A percentile compares a stretch with the other conserved stretches of the same genome.
phyloP scores from a whole-genome alignment of 2,888 invertebrate species.

The Tridacna gigas region DNA sequence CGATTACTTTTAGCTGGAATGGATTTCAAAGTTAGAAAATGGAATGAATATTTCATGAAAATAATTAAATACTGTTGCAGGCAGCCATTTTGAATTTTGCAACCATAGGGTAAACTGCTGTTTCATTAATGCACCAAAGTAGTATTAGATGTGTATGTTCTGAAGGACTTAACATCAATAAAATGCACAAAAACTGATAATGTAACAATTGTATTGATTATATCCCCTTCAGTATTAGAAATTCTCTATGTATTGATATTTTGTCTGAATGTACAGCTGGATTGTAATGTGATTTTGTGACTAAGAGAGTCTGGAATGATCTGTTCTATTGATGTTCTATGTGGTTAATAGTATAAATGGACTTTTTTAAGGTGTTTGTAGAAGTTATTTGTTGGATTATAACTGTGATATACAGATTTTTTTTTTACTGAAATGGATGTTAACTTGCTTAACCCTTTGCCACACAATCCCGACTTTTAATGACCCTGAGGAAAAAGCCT shows the following conservation, averaged over 20 bases:
- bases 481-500: neutral
- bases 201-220: slow-evolving; percentile 24
- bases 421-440: neutral
- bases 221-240: slow-evolving; percentile 7
- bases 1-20: no score
- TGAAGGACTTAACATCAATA: neutral
- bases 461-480: neutral
- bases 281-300: neutral
- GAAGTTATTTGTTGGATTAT: neutral
- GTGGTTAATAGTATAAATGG: neutral
- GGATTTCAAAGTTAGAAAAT: no score
- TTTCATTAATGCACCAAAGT: slow-evolving; percentile 8
- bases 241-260: neutral
- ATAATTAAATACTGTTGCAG: neutral
- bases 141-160: neutral
- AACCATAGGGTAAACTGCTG: slow-evolving; percentile 1
- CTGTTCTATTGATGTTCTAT: neutral
- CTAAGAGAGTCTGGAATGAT: slow-evolving; percentile 1
- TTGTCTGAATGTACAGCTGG: neutral
- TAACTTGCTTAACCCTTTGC: neutral
- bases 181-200: slow-evolving; percentile 18
- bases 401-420: neutral
- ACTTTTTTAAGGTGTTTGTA: neutral
- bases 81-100: slow-evolving; percentile 18
- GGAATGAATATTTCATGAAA: neutral